Evolutionary conservation across 2,888 invertebrate species (phyloP).

Genomic region (Ophioninae sp.): DNA sequence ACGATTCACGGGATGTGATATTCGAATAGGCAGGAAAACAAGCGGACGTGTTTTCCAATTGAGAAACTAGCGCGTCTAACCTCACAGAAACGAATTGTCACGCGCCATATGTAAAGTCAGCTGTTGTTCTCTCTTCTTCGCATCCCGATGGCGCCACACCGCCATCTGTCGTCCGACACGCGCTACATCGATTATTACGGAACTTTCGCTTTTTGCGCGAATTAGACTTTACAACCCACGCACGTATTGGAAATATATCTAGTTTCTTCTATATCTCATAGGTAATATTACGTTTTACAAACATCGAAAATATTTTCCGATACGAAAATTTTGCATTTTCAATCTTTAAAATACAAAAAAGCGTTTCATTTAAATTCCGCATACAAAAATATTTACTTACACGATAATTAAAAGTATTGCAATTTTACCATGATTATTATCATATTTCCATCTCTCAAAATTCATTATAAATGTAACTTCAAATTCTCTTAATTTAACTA

Average conservation of each 20-base stretch:
- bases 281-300: not conserved
- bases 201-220: slow-evolving; percentile 22
- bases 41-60: not conserved
- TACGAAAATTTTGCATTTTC: not conserved
- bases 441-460: not conserved
- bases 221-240: not conserved
- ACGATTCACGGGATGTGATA: not conserved
- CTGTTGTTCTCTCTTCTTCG: slow-evolving; percentile 64
- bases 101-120: slow-evolving; percentile 67
- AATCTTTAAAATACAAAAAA: no score
- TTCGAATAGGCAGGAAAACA: slow-evolving; percentile 3
- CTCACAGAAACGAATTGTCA: slow-evolving; percentile 62
- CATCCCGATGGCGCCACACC: not conserved
- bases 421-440: not conserved
- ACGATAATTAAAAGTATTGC: not conserved
- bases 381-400: not conserved
- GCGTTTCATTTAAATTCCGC: no score
- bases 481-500: not conserved
- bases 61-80: slow-evolving; percentile 45
- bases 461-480: not conserved
- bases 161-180: slow-evolving; percentile 38
- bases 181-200: slow-evolving; percentile 35
- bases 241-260: not conserved
- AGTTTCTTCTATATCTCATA: not conserved
- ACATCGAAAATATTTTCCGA: not conserved